Conservation (phyloP, 2,888 invertebrate species). For the Scrobipalpa atriplicella region DNA sequence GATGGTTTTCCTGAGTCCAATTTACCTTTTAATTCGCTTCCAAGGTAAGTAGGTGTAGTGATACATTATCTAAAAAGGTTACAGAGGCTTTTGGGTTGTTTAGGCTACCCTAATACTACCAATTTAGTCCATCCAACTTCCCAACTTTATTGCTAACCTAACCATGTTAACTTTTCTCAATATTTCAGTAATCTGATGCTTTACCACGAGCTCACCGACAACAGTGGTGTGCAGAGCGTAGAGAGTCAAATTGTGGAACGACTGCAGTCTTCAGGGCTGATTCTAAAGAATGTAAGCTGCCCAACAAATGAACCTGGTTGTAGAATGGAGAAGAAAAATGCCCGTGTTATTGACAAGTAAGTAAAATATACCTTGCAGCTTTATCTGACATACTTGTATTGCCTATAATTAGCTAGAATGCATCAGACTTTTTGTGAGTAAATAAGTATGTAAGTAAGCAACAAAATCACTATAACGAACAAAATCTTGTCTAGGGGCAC, state of each 20-base stretch:
- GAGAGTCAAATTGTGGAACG: conserved; percentile 62
- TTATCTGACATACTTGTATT: too few relatives aligned
- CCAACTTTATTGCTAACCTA: conserved; percentile 8
- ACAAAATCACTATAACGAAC: too few relatives aligned
- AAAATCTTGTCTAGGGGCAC: too few relatives aligned
- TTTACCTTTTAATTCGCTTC: conserved; percentile 61
- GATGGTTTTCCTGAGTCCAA: conserved; percentile 44
- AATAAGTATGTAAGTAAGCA: too few relatives aligned
- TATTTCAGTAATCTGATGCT: conserved; percentile 62
- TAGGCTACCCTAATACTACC: not conserved
- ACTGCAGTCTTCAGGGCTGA: conserved; percentile 60
- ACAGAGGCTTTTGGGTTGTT: not conserved
- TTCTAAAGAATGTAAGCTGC: conserved; percentile 57
- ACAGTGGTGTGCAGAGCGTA: conserved; percentile 50
- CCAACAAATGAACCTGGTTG: conserved; percentile 55
- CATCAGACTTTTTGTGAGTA: too few relatives aligned
- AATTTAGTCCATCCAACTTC: not conserved
- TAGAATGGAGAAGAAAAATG: conserved; percentile 57
- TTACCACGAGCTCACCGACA: conserved; percentile 55
- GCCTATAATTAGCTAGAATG: too few relatives aligned
- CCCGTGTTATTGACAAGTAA: conserved; percentile 69
- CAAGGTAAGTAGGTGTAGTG: conserved; percentile 50
- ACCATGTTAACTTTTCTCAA: conserved; percentile 20
- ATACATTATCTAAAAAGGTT: not conserved
- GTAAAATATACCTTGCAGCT: not conserved